Evolutionary conservation across 2,113 vertebrate genomes (phyloP).

Genomic region (Anseranas semipalmata): DNA sequence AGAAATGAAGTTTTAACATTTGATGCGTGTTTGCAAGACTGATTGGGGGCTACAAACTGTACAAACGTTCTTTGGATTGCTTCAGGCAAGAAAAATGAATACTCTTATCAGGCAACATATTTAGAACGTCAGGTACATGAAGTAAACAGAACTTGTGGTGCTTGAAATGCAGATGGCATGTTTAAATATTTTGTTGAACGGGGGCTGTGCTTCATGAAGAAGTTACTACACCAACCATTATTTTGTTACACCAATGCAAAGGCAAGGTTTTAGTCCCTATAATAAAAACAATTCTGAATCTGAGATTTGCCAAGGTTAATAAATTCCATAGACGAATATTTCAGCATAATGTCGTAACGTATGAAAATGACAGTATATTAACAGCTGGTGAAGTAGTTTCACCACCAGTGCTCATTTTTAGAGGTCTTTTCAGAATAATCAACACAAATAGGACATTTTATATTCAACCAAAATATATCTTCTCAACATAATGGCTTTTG

Average conservation of each 20-base stretch:
- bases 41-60: not conserved
- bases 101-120: not conserved
- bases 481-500: not conserved
- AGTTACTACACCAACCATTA: accelerated
- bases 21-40: not conserved
- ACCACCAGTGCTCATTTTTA: not conserved
- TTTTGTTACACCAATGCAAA: not conserved
- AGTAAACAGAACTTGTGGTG: not conserved
- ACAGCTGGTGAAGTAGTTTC: not conserved
- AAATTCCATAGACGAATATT: not conserved
- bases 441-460: not conserved
- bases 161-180: not conserved
- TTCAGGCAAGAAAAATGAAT: not conserved
- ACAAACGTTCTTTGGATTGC: not conserved
- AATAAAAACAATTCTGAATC: not conserved
- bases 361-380: not conserved
- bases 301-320: not conserved
- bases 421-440: not conserved
- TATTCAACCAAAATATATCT: not conserved
- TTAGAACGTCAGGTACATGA: not conserved
- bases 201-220: not conserved
- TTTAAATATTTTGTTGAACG: not conserved
- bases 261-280: not conserved
- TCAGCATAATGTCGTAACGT: not conserved
- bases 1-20: not conserved